phyloP scores from a whole-genome alignment of 2,113 vertebrate genomes.

The Setophaga petechia region DNA sequence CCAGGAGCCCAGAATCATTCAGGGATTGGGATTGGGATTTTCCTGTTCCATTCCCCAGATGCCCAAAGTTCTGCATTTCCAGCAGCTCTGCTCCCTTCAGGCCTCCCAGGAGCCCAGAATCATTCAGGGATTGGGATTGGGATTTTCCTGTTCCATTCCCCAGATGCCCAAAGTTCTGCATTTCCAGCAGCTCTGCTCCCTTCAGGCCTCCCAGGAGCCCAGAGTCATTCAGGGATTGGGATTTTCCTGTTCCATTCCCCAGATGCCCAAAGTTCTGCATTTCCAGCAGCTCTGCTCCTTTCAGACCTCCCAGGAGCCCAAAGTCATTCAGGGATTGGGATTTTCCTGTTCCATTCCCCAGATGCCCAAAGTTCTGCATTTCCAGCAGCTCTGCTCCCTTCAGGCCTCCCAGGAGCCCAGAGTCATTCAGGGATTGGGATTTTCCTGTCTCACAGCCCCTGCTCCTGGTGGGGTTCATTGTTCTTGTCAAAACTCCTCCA shows the following conservation, averaged over 20 bases:
- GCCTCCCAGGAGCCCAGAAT: background rate
- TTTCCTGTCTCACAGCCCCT: background rate
- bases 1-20: background rate
- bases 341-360: no score
- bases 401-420: background rate
- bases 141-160: background rate
- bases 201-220: no score
- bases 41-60: background rate
- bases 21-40: background rate
- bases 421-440: background rate
- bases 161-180: background rate
- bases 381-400: background rate
- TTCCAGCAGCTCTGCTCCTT: no score
- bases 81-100: background rate
- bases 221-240: no score
- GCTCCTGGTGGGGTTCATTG: background rate
- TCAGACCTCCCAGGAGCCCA: no score
- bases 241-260: no score
- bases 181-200: no score
- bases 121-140: background rate
- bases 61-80: background rate
- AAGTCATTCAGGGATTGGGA: no score
- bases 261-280: no score
- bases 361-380: background rate
- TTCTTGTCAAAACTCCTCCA: background rate